Evolutionary conservation across 2,113 vertebrate species (phyloP), one percentile per base, ranked within the genome.

Genomic region (Albula goreensis): DNA sequence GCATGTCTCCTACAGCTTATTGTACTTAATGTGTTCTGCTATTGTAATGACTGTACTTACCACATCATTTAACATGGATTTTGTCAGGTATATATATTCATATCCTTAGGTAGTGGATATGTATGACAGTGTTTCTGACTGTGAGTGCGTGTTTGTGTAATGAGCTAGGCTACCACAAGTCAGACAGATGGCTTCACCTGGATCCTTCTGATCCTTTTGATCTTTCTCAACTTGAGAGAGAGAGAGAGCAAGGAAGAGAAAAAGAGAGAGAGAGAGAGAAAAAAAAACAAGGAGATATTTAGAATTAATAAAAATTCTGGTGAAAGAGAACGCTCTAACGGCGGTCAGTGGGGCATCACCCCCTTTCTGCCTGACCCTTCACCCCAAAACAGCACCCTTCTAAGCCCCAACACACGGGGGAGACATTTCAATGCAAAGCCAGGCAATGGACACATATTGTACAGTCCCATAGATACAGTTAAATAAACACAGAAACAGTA

Each of bases 181-280:
- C 96, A 97, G 97, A 98, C 96, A 96, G 95, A 97, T 95, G 95
- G 95, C 96, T 99, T 99, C 98, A 99, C 98, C 98, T 99, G 98
- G 97, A 70, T 99, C 99, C 97, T 90, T 91, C 77, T 89, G 91
- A 90, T 91, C 91, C 89, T 96, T 96, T 94, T 95, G 93, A 92
- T 94, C 93, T 95, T 96, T 96, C 93, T 96, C 98, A 98, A 98
- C 98, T 97, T 98, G 96, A 97, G 96, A 98, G 94, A 93, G 91
- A 93, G 89, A 82, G 88, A 86, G 89, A 96, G 92, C 96, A 93
- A 97, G 96, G 93, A 91, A 96, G 77, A 91, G 93, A 94, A 93
- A 93, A 95, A 97, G 96, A 97, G 93, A 96, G 95, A 41, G 31
- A 41, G 31, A 41, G 93, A 96, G 93, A 95, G 94, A 95, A 93